Evolutionary conservation across 2,113 vertebrate genomes (phyloP).

Genomic region (Aldabrachelys gigantea): DNA sequence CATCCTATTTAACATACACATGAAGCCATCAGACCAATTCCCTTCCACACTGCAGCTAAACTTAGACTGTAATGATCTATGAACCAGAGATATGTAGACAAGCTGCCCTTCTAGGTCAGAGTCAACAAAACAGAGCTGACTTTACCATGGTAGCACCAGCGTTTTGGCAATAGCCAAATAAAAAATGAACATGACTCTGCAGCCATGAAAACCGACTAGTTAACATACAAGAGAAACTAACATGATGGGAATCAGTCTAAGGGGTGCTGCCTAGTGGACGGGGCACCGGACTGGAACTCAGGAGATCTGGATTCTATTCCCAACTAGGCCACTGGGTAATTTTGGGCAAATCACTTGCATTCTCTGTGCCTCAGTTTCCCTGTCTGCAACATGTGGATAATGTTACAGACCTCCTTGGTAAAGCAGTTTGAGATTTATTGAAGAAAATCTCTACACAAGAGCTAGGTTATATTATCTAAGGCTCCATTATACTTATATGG

Average conservation of each 20-base stretch:
- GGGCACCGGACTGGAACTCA: background rate
- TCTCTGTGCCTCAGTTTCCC: background rate
- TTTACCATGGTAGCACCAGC: background rate
- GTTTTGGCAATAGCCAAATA: slow-evolving; percentile 19
- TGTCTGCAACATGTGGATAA: slow-evolving; percentile 3
- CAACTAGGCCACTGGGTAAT: background rate
- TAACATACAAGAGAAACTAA: slow-evolving; percentile 4
- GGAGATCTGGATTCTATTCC: background rate
- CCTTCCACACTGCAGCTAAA: background rate
- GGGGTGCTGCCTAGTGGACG: background rate
- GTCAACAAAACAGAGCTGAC: background rate
- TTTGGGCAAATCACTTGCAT: too few species aligned
- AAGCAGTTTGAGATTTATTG: background rate
- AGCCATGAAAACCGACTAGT: background rate
- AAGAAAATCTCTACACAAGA: background rate
- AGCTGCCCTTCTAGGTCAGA: background rate
- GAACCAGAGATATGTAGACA: background rate
- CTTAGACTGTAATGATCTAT: background rate
- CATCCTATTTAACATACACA: background rate
- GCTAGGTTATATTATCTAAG: background rate
- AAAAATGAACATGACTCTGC: slow-evolving; percentile 23
- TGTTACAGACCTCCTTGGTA: background rate
- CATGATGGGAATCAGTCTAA: background rate
- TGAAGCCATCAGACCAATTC: background rate
- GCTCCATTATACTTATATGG: too few species aligned